Conservation (phyloP, 2,797 vertebrate species). For the Anniella stebbinsi region DNA sequence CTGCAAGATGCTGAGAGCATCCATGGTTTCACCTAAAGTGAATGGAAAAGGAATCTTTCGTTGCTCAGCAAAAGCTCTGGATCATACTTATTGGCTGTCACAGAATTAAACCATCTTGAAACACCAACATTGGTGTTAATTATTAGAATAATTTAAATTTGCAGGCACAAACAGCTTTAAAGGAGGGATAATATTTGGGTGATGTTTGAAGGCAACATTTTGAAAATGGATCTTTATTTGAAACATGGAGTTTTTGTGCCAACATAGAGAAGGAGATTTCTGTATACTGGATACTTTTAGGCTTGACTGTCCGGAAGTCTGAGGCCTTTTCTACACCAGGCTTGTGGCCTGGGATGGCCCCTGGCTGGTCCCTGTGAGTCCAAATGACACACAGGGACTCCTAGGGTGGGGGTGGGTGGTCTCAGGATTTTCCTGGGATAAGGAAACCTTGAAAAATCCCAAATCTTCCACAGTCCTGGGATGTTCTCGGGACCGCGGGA, state of each 20-base stretch:
- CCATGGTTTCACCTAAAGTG: not conserved
- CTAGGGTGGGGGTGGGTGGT: no score
- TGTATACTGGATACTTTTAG: not conserved
- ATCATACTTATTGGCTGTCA: fast-evolving
- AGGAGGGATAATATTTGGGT: not conserved
- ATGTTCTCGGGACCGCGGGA: no score
- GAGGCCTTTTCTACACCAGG: no score
- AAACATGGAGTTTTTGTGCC: no score
- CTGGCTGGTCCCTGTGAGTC: no score
- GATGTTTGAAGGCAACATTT: not conserved
- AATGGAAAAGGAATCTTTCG: not conserved
- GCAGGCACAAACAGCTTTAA: not conserved
- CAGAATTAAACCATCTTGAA: fast-evolving
- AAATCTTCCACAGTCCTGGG: no score
- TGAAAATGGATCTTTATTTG: not conserved
- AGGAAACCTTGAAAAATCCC: no score
- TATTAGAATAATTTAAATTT: not conserved
- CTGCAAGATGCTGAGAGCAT: not conserved
- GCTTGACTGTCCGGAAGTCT: not conserved
- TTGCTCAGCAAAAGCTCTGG: not conserved
- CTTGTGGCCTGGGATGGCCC: no score
- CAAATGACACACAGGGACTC: no score
- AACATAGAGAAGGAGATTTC: not conserved
- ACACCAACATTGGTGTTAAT: not conserved
- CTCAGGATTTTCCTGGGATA: no score